These are phyloP conservation scores for Pseudomyrmex dendroicus DNA, from an alignment of 1,140 invertebrate species.

Conservation along the genomic window DNA sequence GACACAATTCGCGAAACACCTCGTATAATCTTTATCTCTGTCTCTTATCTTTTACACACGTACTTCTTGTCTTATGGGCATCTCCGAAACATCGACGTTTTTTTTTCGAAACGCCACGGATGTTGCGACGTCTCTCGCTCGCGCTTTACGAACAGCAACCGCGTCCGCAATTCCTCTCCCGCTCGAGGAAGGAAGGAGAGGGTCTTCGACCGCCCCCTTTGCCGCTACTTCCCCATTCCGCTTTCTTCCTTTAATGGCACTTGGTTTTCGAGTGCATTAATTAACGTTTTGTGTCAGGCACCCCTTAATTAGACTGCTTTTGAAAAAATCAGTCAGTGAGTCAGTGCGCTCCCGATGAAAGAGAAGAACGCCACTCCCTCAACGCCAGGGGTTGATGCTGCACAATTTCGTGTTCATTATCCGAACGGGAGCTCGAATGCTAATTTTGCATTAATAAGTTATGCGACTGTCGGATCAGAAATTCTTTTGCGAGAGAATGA, in stretches of 20 bases:
- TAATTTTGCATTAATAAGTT: constrained; percentile 47
- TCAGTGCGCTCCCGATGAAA: constrained; percentile 33
- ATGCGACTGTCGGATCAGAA: not conserved
- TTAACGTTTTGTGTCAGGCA: constrained; percentile 79
- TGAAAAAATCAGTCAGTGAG: constrained; percentile 77
- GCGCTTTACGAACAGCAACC: constrained; percentile 61
- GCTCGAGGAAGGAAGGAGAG: not conserved
- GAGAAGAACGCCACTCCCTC: not conserved
- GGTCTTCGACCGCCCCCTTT: constrained; percentile 34
- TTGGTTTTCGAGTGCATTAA: constrained; percentile 81
- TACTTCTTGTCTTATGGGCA: not conserved
- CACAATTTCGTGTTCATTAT: constrained; percentile 40
- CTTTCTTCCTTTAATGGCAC: constrained; percentile 78
- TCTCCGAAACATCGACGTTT: constrained; percentile 14
- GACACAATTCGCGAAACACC: not conserved
- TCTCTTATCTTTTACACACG: constrained; percentile 30
- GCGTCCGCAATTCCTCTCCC: constrained; percentile 68
- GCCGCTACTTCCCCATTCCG: constrained; percentile 18
- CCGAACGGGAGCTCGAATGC: not conserved
- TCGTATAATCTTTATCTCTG: constrained; percentile 33
- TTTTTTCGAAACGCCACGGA: not conserved
- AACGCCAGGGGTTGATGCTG: not conserved
- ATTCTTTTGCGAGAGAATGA: not conserved
- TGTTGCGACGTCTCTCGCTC: constrained; percentile 35
- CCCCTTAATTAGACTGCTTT: constrained; percentile 81